Evolutionary conservation across 2,797 vertebrate species (phyloP), one percentile per base, ranked within the genome.

Genomic region (Acanthurus lineatus): DNA sequence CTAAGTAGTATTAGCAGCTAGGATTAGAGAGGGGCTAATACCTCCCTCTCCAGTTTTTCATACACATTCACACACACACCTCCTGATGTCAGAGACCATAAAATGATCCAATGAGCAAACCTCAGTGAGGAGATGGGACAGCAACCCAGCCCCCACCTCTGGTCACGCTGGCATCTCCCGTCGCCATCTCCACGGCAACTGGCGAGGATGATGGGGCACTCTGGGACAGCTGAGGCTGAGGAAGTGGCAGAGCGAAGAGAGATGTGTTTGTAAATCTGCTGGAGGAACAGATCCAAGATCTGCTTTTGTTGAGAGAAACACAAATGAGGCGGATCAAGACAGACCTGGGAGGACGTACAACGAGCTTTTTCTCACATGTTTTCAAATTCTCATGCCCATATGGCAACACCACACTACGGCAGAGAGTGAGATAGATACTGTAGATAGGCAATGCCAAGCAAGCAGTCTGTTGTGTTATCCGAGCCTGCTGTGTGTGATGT

Each of bases 131-230:
- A 75, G 70, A 73, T 17, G 51, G 71, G 83, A 82, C 60, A 67
- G 77, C 71, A 69, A 47, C 87, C 88, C 88, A 83, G 67, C 89
- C 87, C 89, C 85, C 81, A 63, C 80, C 38, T 69, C 69, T 10
- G 40, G 83, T 66, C 78, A 82, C 16, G 68, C 68, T 85, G 83
- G 80, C 81, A 83, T 71, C 69, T 54, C 77, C 81, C 65, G 86
- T 88, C 76, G 62, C 67, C 62, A 54, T 90, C 75, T 80, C 84
- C 86, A 81, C 5, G 58, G 86, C 82, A 92, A 91, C 87, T 64
- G 22, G 25, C 16, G 57, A 81, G 65, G 85, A 85, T 64, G 77
- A 76, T 48, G 38, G 76, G 60, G 58, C 54, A 72, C 82, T 76
- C 35, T 61, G 32, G 81, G 82, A 65, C 54, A 70, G 79, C 67